phyloP scores from a whole-genome alignment of 53 echinoderm and acorn worm species.

The Echinarachnius parma region DNA sequence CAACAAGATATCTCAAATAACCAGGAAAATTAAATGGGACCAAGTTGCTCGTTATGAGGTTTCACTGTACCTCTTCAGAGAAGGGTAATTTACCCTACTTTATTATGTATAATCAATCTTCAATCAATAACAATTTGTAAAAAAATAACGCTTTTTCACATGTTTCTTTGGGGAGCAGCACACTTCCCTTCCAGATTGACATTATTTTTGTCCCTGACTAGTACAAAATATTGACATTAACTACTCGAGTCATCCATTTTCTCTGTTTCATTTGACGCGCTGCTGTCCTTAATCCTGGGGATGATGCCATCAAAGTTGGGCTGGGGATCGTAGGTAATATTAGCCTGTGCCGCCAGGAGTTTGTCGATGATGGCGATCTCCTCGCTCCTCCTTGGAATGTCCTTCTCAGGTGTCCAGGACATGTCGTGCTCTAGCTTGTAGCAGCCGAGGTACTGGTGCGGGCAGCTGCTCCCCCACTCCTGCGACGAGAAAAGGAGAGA shows the following conservation, averaged over 20 bases:
- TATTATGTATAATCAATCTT: too few species aligned
- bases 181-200: too few species aligned
- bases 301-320: conserved; percentile 66
- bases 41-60: too few species aligned
- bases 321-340: conserved; percentile 61
- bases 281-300: neutral
- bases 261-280: neutral
- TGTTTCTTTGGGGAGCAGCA: too few species aligned
- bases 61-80: too few species aligned
- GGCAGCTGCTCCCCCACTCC: conserved; percentile 94
- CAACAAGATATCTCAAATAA: too few species aligned
- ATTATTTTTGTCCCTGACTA: too few species aligned
- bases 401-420: conserved; percentile 93
- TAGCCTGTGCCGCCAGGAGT: conserved; percentile 64
- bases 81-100: too few species aligned
- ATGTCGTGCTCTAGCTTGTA: conserved; percentile 91
- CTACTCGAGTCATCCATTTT: conserved; percentile 26
- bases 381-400: conserved; percentile 60
- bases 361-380: conserved; percentile 80
- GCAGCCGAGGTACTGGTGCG: conserved; percentile 82
- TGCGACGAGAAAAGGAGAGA: conserved; percentile 25
- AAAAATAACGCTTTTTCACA: too few species aligned
- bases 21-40: too few species aligned
- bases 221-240: too few species aligned
- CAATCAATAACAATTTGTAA: too few species aligned